Percentiles rank a stretch among this genome's conserved stretches.
Evolutionary conservation across 1,140 invertebrate genomes (phyloP).

Genomic region (Phymastichus coffea): DNA sequence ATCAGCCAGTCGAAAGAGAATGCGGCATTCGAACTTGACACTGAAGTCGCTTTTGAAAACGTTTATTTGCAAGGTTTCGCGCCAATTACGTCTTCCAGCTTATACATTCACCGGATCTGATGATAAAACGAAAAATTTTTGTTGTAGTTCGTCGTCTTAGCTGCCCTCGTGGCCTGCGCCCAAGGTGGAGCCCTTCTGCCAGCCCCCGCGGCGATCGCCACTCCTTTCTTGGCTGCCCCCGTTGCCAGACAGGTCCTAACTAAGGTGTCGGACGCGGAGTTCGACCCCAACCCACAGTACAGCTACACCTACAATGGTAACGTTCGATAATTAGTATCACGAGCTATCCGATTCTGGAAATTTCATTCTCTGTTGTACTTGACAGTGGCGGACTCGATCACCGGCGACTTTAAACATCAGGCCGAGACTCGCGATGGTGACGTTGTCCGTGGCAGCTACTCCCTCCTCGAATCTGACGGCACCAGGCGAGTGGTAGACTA

Average conservation of each 20-base stretch:
- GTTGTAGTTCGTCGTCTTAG: slow-evolving; percentile 54
- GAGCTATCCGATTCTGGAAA: no score
- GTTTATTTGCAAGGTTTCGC: not conserved
- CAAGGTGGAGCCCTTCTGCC: slow-evolving; percentile 38
- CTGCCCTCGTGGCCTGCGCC: slow-evolving; percentile 50
- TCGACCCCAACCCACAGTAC: slow-evolving; percentile 60
- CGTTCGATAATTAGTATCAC: no score
- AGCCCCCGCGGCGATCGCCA: slow-evolving; percentile 21
- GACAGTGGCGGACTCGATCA: slow-evolving; percentile 57
- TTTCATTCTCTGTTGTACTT: no score
- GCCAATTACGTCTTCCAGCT: not conserved
- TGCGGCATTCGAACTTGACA: no score
- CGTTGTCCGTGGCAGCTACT: slow-evolving; percentile 59
- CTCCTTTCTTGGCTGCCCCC: slow-evolving; percentile 32
- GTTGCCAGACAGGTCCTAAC: slow-evolving; percentile 33
- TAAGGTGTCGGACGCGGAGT: slow-evolving; percentile 39
- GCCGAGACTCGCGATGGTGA: slow-evolving; percentile 60
- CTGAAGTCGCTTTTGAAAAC: no score
- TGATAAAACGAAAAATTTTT: not conserved
- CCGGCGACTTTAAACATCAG: slow-evolving; percentile 59
- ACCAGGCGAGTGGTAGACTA: slow-evolving; percentile 34
- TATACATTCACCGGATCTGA: not conserved
- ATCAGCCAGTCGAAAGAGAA: no score
- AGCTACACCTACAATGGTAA: slow-evolving; percentile 57
- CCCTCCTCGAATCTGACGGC: slow-evolving; percentile 49